A percentile compares a stretch with the other conserved stretches of the same genome.
Conservation (phyloP, 2,113 vertebrate species). For the Brevimyrus niger region DNA sequence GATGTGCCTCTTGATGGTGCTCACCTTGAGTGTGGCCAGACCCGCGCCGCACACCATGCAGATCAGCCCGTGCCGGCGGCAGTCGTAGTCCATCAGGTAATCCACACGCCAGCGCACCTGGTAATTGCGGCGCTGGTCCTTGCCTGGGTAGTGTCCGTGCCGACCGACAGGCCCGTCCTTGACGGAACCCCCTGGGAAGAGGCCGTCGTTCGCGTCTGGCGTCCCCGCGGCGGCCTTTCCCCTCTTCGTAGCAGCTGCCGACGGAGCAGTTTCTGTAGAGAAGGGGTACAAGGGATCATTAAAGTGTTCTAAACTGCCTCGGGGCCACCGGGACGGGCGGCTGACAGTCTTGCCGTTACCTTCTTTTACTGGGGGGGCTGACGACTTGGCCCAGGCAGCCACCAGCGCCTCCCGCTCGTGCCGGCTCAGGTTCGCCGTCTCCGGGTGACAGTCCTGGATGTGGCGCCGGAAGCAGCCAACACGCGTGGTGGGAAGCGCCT, state of each 20-base stretch:
- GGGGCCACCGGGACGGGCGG: not conserved
- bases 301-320: not conserved
- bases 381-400: slow-evolving; percentile 74
- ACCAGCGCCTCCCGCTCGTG: slow-evolving; percentile 66
- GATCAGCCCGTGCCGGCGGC: slow-evolving; percentile 68
- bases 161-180: slow-evolving; percentile 31
- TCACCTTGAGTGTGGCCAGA: slow-evolving; percentile 74
- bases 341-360: slow-evolving; percentile 36
- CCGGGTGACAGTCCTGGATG: slow-evolving; percentile 76
- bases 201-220: slow-evolving; percentile 28
- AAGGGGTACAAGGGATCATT: not conserved
- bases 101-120: slow-evolving; percentile 80
- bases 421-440: slow-evolving; percentile 63
- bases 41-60: slow-evolving; percentile 77
- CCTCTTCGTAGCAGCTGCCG: not conserved
- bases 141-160: slow-evolving; percentile 64
- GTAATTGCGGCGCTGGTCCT: slow-evolving; percentile 82
- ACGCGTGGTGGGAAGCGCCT: slow-evolving; percentile 66
- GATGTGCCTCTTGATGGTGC: slow-evolving; percentile 79
- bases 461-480: slow-evolving; percentile 75
- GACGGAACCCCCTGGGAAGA: slow-evolving; percentile 10
- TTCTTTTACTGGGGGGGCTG: slow-evolving; percentile 32
- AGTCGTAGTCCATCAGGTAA: slow-evolving; percentile 87
- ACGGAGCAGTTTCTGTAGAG: slow-evolving; percentile 35
- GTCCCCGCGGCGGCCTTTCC: slow-evolving; percentile 10